Conservation (phyloP, 2,113 vertebrate species). For the Sylvilagus bachmani region DNA sequence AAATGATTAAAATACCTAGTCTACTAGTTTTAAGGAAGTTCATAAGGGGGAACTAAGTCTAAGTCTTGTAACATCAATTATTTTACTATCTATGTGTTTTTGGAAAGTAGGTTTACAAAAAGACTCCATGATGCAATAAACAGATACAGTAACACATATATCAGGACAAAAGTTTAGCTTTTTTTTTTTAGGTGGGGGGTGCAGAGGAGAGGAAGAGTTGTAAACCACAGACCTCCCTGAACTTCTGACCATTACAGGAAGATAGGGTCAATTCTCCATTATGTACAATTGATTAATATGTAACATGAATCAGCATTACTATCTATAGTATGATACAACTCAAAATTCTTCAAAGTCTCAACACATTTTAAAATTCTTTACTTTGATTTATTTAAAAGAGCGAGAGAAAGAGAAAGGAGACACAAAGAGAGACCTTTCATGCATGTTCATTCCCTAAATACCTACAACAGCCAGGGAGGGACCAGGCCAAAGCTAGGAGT, state of each 20-base stretch:
- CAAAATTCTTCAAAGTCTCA: conserved; percentile 24
- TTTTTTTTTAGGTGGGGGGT: background rate
- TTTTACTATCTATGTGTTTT: conserved; percentile 41
- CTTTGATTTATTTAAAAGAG: no score
- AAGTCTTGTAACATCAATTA: background rate
- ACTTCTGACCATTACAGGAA: conserved; percentile 25
- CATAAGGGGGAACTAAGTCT: background rate
- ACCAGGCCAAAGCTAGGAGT: no score
- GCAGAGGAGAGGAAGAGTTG: background rate
- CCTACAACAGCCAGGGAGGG: no score
- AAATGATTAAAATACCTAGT: background rate
- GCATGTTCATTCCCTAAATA: no score
- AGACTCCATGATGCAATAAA: background rate
- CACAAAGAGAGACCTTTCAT: no score
- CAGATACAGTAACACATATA: background rate
- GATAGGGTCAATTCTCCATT: background rate
- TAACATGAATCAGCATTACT: conserved; percentile 33
- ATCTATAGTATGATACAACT: background rate
- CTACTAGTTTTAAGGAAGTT: background rate
- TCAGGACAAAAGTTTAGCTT: background rate
- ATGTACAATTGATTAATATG: background rate
- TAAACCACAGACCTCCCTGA: background rate
- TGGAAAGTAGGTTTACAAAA: conserved; percentile 32
- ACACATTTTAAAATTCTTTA: background rate
- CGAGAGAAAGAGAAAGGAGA: no score